A percentile compares a stretch with the other conserved stretches of the same genome.
phyloP scores from a whole-genome alignment of 2,888 invertebrate genomes.

The Pinctada fucata region DNA sequence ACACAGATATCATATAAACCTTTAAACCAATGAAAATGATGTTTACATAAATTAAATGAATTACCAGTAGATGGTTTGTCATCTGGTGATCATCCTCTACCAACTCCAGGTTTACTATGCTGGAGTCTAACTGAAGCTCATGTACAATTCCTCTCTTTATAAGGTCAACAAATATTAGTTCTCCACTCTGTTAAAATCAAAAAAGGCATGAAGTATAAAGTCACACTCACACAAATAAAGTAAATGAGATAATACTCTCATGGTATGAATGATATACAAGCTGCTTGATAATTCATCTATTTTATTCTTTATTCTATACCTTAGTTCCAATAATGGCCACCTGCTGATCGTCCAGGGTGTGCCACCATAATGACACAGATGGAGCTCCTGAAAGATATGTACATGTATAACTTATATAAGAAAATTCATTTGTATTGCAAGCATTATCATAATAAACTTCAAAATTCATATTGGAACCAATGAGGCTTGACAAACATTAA shows the following conservation, averaged over 20 bases:
- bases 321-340: conserved; percentile 75
- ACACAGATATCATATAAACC: too few relatives aligned
- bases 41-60: too few relatives aligned
- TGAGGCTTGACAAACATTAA: too few relatives aligned
- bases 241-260: too few relatives aligned
- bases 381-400: conserved; percentile 76
- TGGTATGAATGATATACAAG: too few relatives aligned
- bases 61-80: conserved; percentile 72
- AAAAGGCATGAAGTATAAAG: not conserved
- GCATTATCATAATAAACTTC: too few relatives aligned
- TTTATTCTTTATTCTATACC: conserved; percentile 42
- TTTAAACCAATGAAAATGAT: too few relatives aligned
- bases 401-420: not conserved
- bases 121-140: conserved; percentile 82
- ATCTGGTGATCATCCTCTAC: conserved; percentile 84
- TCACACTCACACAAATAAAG: too few relatives aligned
- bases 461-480: too few relatives aligned
- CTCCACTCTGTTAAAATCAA: conserved; percentile 77
- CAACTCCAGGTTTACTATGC: conserved; percentile 83
- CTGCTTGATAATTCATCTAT: too few relatives aligned
- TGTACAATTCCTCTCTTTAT: conserved; percentile 84
- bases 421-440: too few relatives aligned
- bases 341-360: conserved; percentile 83
- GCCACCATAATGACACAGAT: conserved; percentile 86
- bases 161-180: conserved; percentile 84